Conservation (phyloP, 2,797 vertebrate genomes). For the Xyrichtys novacula region DNA sequence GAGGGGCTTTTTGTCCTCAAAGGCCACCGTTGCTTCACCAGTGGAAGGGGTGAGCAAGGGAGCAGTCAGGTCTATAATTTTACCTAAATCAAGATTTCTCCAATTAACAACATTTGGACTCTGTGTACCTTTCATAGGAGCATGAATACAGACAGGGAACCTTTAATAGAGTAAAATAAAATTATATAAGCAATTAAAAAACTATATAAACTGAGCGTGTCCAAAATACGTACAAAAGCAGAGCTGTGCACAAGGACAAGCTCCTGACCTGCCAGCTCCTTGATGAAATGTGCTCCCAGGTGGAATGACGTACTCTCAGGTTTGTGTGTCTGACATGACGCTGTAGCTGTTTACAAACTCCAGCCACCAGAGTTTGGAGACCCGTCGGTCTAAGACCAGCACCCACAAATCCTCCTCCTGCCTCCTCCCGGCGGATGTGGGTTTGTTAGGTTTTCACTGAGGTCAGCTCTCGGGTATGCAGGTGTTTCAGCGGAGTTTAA, state of each 20-base stretch:
- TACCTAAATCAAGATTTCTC: too few species aligned
- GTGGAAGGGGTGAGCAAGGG: too few species aligned
- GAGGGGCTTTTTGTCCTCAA: too few species aligned
- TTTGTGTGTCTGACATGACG: conserved; percentile 25
- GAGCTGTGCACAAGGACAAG: neutral
- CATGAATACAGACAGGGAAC: too few species aligned
- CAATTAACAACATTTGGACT: too few species aligned
- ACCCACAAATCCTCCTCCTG: neutral
- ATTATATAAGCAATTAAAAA: too few species aligned
- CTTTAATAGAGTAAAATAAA: too few species aligned
- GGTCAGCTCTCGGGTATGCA: conserved; percentile 32
- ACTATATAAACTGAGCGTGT: too few species aligned
- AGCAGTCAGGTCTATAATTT: too few species aligned
- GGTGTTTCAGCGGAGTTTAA: conserved; percentile 56
- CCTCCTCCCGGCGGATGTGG: conserved; percentile 25
- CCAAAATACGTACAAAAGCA: too few species aligned
- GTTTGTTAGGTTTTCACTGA: conserved; percentile 16
- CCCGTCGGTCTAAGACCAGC: conserved; percentile 14
- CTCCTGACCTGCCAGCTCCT: neutral
- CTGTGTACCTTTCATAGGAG: too few species aligned
- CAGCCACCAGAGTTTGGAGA: conserved; percentile 44
- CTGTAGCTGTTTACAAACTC: conserved; percentile 38
- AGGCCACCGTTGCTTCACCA: too few species aligned
- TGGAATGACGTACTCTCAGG: conserved; percentile 19
- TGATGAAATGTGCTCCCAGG: conserved; percentile 19